Evolutionary conservation across 2,797 vertebrate genomes (phyloP), one percentile per base, ranked within the genome.

Genomic region (Pipistrellus pipistrellus): DNA sequence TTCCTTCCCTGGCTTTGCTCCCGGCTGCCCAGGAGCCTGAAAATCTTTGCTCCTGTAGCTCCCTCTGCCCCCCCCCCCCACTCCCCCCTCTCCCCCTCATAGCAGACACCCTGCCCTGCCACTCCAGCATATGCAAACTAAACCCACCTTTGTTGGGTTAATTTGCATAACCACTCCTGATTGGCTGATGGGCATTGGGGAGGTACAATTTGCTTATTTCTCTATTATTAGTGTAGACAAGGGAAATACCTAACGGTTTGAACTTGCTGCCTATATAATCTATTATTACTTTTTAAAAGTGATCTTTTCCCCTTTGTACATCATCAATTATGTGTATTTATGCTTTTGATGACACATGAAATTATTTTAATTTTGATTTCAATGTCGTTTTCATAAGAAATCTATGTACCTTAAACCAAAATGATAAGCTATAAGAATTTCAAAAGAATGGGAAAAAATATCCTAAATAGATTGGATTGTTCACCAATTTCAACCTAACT

Each of bases 281-380:
- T 44, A 66, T 8, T 44, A 35, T 41, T 80, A 66, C 20, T 18
- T 76, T 91, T 82, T 41, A 59, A 44, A 80, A 69, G 59, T 53
- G 72, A 25, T 51, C 90, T 53, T 46, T 92, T 46, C 23, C 57
- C 21, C 27, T 41, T 55, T 82, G 46, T 59, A 71, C n/a, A 77
- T 27, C 32, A 85, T 51, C 76, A 86, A 38, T 57, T 46, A 41
- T 14, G 8, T 68, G 44, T 66, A 38, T 88, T 71, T 88, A 85
- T 32, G 48, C 21, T 85, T 69, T 88, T 68, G 69, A 85, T 85
- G 25, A 82, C 85, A 32, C 23, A n/a, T 23, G 46, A 85, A 85
- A 62, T 88, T 82, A 77, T 71, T 73, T 71, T 69, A 85, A 35
- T 41, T 86, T 90, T 86, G 32, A 88, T 85, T 87, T 88, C 48